phyloP scores from a whole-genome alignment of 2,888 invertebrate genomes.

The Drosophila anomalata region DNA sequence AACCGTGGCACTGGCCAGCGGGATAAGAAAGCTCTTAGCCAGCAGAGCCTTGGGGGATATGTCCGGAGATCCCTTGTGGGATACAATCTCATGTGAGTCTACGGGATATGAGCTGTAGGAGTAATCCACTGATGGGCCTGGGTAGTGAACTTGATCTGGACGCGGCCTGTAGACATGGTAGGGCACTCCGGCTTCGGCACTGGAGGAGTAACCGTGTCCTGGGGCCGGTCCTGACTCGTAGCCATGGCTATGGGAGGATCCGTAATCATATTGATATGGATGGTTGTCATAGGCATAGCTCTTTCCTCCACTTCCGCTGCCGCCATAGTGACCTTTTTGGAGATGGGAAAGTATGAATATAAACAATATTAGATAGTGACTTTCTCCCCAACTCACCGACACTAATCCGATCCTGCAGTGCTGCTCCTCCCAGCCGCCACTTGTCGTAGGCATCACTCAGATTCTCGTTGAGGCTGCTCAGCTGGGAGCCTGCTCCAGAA shows the following conservation, averaged over 20 bases:
- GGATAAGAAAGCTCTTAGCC: constrained; percentile 87
- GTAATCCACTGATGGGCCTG: constrained; percentile 74
- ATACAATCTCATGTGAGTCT: constrained; percentile 61
- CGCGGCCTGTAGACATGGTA: constrained; percentile 78
- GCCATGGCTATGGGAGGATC: constrained; percentile 21
- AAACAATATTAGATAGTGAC: neutral
- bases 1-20: constrained; percentile 91
- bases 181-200: constrained; percentile 72
- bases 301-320: constrained; percentile 23
- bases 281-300: constrained; percentile 58
- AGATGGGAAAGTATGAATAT: neutral
- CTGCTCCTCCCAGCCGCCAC: constrained; percentile 64
- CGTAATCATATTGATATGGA: constrained; percentile 33
- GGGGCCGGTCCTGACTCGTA: constrained; percentile 25
- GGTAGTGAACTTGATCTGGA: constrained; percentile 63
- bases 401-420: constrained; percentile 77
- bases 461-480: constrained; percentile 49
- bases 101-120: constrained; percentile 57
- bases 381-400: constrained; percentile 72
- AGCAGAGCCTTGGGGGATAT: constrained; percentile 79
- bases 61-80: constrained; percentile 74
- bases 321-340: constrained; percentile 68
- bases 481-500: constrained; percentile 25
- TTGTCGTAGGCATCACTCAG: constrained; percentile 68
- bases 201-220: constrained; percentile 39